These are phyloP conservation scores for Pandemis corylana DNA, from an alignment of 2,888 invertebrate genomes.

Conservation along the genomic window DNA sequence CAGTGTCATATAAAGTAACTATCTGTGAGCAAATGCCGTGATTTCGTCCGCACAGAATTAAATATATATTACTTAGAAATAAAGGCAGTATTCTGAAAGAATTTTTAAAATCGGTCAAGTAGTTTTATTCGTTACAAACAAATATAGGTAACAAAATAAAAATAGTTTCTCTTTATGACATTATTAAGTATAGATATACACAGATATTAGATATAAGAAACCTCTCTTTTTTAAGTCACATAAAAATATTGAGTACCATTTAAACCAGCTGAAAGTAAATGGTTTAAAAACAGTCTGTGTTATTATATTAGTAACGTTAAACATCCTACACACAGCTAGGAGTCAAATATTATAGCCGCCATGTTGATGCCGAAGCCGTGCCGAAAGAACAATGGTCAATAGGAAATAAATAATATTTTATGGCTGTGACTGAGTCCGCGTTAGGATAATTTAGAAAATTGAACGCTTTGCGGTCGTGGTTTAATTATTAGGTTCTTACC, in stretches of 20 bases:
- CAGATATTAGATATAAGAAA: too few species aligned
- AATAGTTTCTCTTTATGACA: too few species aligned
- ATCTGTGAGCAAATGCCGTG: too few species aligned
- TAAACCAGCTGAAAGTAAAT: conserved; percentile 2
- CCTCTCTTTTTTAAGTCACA: background rate
- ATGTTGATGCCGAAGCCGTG: conserved; percentile 10
- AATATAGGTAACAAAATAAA: too few species aligned
- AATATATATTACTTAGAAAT: too few species aligned
- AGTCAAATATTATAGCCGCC: conserved; percentile 10
- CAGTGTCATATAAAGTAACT: too few species aligned
- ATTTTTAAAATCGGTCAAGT: too few species aligned
- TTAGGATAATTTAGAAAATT: conserved; percentile 25
- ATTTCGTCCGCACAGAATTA: too few species aligned
- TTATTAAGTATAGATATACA: too few species aligned
- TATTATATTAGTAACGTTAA: conserved; percentile 8
- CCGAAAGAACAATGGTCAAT: conserved; percentile 43
- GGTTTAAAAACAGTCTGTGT: conserved; percentile 22
- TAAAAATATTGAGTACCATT: background rate
- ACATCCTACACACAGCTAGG: conserved; percentile 12
- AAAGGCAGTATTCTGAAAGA: too few species aligned
- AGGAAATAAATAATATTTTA: conserved; percentile 44
- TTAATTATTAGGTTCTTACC: background rate
- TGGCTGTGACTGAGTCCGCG: conserved; percentile 8
- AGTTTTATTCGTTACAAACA: too few species aligned
- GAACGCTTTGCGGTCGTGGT: conserved; percentile 21